Conservation (phyloP, 2,113 vertebrate genomes). For the Chloropsis cyanopogon region DNA sequence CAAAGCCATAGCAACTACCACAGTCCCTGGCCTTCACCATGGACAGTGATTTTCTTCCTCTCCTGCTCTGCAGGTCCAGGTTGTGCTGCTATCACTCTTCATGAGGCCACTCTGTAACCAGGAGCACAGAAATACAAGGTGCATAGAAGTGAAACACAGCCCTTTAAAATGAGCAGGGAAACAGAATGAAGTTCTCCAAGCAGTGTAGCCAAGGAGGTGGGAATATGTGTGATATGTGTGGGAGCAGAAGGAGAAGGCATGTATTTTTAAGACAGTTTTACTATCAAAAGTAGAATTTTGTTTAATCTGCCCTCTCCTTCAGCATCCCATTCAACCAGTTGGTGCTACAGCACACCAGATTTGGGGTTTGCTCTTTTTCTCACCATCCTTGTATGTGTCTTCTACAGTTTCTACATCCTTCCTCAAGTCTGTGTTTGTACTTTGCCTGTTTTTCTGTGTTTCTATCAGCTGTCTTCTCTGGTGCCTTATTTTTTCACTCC, state of each 20-base stretch:
- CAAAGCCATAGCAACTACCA: neutral
- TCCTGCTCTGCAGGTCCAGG: neutral
- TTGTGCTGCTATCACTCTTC: neutral
- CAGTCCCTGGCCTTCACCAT: neutral
- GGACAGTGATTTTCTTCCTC: neutral
- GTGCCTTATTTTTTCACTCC: neutral
- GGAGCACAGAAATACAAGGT: neutral
- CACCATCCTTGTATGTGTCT: neutral
- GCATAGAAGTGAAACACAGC: neutral
- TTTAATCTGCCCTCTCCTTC: neutral
- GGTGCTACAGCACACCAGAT: neutral
- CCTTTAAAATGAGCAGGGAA: neutral
- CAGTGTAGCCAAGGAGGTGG: neutral
- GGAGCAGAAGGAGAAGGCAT: neutral
- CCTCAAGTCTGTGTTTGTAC: neutral
- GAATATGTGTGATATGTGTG: neutral
- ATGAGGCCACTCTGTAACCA: neutral
- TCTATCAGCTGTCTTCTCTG: neutral
- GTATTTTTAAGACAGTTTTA: neutral
- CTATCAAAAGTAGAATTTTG: slow-evolving; percentile 5
- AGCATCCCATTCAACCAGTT: neutral
- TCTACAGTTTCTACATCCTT: neutral
- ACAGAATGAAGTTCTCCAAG: neutral
- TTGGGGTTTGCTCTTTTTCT: slow-evolving; percentile 1
- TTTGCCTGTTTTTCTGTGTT: neutral